Percentiles rank a stretch among this genome's conserved stretches.
Conservation (phyloP, 2,113 vertebrate genomes). For the Tetrao urogallus region DNA sequence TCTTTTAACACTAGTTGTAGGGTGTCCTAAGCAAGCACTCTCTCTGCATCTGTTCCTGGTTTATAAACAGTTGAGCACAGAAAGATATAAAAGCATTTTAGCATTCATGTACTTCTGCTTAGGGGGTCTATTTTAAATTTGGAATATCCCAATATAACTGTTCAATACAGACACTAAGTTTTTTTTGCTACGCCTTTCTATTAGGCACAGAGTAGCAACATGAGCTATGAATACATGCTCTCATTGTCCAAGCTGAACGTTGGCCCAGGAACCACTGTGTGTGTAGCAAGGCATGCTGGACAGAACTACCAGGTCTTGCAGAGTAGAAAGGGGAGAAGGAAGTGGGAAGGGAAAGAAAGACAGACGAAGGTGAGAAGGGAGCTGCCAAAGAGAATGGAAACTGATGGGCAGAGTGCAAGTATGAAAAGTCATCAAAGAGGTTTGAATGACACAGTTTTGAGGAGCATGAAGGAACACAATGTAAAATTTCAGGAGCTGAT, state of each 20-base stretch:
- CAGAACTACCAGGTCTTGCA: neutral
- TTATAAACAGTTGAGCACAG: neutral
- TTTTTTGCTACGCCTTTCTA: neutral
- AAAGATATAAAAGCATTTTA: neutral
- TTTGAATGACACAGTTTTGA: neutral
- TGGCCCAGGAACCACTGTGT: neutral
- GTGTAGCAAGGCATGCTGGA: neutral
- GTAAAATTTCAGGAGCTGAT: neutral
- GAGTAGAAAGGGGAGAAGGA: neutral
- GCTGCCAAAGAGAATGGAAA: neutral
- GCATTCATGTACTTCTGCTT: neutral
- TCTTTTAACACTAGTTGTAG: neutral
- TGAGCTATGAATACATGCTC: neutral
- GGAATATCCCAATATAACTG: neutral
- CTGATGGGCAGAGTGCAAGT: neutral
- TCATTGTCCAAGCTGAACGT: neutral
- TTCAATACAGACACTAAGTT: neutral
- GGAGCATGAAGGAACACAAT: neutral
- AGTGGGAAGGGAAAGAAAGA: neutral
- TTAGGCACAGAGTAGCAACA: neutral
- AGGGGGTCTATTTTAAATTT: slow-evolving; percentile 6
- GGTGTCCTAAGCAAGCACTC: neutral
- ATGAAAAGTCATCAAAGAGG: neutral
- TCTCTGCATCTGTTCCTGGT: neutral
- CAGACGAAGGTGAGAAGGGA: neutral